Evolutionary conservation across 1,140 invertebrate genomes (phyloP).

Genomic region (Drosophila nikananu): DNA sequence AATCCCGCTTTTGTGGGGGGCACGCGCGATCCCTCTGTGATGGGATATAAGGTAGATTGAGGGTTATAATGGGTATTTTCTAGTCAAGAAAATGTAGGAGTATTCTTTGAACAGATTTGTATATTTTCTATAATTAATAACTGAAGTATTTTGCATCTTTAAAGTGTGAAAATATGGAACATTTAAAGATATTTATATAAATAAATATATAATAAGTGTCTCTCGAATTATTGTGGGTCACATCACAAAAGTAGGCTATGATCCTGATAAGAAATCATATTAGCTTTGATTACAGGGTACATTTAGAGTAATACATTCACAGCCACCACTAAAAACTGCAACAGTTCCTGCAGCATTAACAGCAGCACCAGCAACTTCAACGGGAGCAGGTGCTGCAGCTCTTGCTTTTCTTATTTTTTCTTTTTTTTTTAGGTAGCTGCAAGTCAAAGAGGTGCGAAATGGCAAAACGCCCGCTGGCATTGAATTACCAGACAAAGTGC

Average conservation of each 20-base stretch:
- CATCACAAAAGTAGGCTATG: too few relatives aligned
- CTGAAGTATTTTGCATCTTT: not conserved
- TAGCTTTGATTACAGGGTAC: not conserved
- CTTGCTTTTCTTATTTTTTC: constrained; percentile 16
- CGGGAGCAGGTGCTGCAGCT: constrained; percentile 55
- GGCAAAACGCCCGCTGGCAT: constrained; percentile 80
- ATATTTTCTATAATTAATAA: not conserved
- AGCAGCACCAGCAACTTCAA: constrained; percentile 20
- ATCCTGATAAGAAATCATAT: not conserved
- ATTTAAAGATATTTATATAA: too few relatives aligned
- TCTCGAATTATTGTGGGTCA: not conserved
- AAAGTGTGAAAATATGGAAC: not conserved
- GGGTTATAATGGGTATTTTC: not conserved
- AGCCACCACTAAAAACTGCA: constrained; percentile 8
- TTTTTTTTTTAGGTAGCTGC: constrained; percentile 63
- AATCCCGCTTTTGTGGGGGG: constrained; percentile 78
- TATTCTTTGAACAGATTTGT: not conserved
- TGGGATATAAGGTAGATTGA: not conserved
- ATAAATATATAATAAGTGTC: not conserved
- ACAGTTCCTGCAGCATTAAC: constrained; percentile 44
- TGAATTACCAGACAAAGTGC: constrained; percentile 82
- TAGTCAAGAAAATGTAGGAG: not conserved
- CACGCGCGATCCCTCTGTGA: constrained; percentile 56
- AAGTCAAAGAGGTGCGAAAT: constrained; percentile 82
- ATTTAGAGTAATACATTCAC: not conserved